A percentile compares a stretch with the other conserved stretches of the same genome.
These are phyloP conservation scores for Scrobipalpa atriplicella DNA, from an alignment of 2,888 invertebrate species.

Conservation along the genomic window DNA sequence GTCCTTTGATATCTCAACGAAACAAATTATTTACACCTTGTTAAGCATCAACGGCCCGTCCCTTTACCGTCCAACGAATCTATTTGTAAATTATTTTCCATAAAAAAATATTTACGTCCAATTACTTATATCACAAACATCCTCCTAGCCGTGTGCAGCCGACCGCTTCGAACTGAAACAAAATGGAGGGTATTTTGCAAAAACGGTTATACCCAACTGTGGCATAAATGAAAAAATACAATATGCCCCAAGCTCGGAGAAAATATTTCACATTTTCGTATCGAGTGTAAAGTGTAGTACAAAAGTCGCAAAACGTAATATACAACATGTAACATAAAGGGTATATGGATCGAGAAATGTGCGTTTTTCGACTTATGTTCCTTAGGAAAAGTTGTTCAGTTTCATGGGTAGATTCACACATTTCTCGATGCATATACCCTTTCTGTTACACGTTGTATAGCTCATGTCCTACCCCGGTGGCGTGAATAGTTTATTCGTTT, in stretches of 20 bases:
- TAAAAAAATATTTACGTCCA: conserved; percentile 80
- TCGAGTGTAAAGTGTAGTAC: conserved; percentile 4
- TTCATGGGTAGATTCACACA: too few relatives aligned
- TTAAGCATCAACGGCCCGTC: conserved; percentile 49
- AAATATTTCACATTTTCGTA: conserved; percentile 10
- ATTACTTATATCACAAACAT: conserved; percentile 73
- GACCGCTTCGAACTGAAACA: conserved; percentile 74
- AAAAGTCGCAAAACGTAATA: background rate
- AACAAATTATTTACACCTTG: conserved; percentile 63
- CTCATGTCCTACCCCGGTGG: background rate
- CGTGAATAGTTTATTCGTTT: background rate
- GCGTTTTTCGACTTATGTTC: too few relatives aligned
- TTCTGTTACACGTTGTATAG: background rate
- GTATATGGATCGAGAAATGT: too few relatives aligned
- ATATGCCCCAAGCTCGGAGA: background rate
- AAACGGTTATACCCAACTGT: conserved; percentile 17
- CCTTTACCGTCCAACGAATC: conserved; percentile 55
- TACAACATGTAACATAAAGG: too few relatives aligned
- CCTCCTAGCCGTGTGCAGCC: conserved; percentile 64
- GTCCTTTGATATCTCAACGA: conserved; percentile 50
- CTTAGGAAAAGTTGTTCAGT: too few relatives aligned
- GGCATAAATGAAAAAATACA: conserved; percentile 15
- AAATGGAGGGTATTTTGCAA: conserved; percentile 19
- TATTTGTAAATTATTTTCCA: conserved; percentile 79
- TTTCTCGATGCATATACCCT: too few relatives aligned